Base-by-base conservation (phyloP, 2,113 vertebrate species). In the Clarias magur region DNA sequence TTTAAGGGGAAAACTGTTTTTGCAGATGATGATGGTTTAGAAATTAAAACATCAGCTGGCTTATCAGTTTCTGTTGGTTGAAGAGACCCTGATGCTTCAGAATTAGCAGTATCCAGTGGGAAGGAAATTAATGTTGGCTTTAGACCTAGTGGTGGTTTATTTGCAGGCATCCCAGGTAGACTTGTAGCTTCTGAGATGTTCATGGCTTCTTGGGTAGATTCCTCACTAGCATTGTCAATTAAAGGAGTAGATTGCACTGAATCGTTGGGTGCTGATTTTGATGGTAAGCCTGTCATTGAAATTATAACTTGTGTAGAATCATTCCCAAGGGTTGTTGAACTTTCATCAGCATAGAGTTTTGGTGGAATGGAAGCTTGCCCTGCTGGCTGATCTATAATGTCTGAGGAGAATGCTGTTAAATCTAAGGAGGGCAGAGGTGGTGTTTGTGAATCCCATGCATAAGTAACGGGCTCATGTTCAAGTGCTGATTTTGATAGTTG, bases 401-500 rank as follows among this genome's bases (percentile, higher is more conserved):
- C 60, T n/a, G 87, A 90, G 19, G 89, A 59, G 48, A 53, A 19
- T 73, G 34, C 10, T 48, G 85, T 82, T 57, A 78, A 88, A 85
- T 90, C 85, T 65, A 85, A 63, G 1, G 85, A 82, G 56, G 86
- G 89, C 38, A 38, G n/a, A 53, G 84, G 75, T 38, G 85, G 75
- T 42, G 65, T 56, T 65, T 76, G 17, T 83, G 82, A 84, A 56
- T 84, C 88, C 15, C 30, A 60, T 27, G 53, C 63, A 62, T 82
- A 67, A 82, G 62, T 13, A 48, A 57, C 12, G 8, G 53, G 53
- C 21, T 65, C 78, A 75, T 72, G 38, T 60, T 85, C 80, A 85
- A 38, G 10, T 19, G 65, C 4, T 59, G 94, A 91, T 86, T 94
- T 89, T 80, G 96, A 93, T 38, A 95, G 95, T 83, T 96, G 96